phyloP scores from a whole-genome alignment of 2,888 invertebrate species.

The Synergus laeviventris region DNA sequence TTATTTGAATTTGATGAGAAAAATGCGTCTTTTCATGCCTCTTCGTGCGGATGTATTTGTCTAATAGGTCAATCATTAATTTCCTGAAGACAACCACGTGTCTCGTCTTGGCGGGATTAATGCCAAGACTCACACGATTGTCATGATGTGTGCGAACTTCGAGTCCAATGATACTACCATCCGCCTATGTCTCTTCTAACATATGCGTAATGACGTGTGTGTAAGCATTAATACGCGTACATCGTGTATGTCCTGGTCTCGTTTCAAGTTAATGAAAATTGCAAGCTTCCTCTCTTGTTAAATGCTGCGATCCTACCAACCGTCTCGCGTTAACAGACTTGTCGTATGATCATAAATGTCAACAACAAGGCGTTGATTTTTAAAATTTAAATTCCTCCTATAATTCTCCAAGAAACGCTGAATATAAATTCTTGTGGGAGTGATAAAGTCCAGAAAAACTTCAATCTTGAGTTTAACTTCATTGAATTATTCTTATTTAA shows the following conservation, averaged over 20 bases:
- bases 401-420: neutral
- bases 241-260: conserved; percentile 49
- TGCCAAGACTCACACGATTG: conserved; percentile 11
- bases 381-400: neutral
- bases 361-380: neutral
- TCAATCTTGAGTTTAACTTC: neutral
- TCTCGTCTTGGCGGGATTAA: conserved; percentile 22
- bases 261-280: conserved; percentile 60
- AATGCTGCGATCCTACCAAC: conserved; percentile 28
- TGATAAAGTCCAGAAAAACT: neutral
- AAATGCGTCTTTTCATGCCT: neutral
- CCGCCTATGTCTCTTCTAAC: conserved; percentile 24
- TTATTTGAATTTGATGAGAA: neutral
- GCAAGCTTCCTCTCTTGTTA: conserved; percentile 56
- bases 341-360: neutral
- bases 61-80: conserved; percentile 61
- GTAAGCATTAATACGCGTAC: conserved; percentile 23
- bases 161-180: conserved; percentile 6
- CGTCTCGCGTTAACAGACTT: conserved; percentile 18
- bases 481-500: neutral
- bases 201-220: conserved; percentile 34
- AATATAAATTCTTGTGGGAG: neutral
- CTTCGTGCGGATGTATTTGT: conserved; percentile 39
- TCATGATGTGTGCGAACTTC: neutral
- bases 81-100: conserved; percentile 54